Base-by-base conservation (phyloP, 2,888 invertebrate genomes). In the Lasius fuliginosus region DNA sequence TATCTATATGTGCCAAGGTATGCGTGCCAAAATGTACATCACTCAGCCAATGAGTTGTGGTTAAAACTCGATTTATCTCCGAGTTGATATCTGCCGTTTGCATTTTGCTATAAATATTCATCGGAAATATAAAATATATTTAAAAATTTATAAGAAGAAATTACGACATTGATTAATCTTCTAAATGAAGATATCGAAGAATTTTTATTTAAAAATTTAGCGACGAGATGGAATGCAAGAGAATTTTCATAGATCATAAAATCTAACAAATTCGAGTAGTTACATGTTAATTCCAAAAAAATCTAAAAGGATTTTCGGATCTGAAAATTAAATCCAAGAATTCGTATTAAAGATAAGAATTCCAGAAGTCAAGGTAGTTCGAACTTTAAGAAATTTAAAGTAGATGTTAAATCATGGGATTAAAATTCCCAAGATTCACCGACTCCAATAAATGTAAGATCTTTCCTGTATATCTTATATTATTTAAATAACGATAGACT, bases 1-100 rank as follows among this genome's bases (percentile, higher is more conserved):
- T 79, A 79, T 79, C 69, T 69, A 71, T 60, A 27, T 79, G 23
- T 79, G 71, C 12, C 79, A 79, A 79, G 79, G 69, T 33, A 18
- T 60, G 58, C 23, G 23, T 69, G 12, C 11, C 11, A 71, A 71
- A 71, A 60, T 60, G 33, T 69, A 18, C 36, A 71, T 71, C 46
- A 58, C 9, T 58, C 58, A 3, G 9, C 18, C 65, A 79, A 58
- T 68, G 15, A 68, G 23, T 30, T 30, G 4, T 11, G 12, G 0
- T 30, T 23, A 18, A 9, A 27, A 65, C 12, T 27, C n/a, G 12
- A 67, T 67, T 77, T 77, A 67, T 56, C 56, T 40, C 6, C n/a
- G 12, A 18, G 27, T 8, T 53, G 27, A 53, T 40, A 40, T 9
- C 12, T 23, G 12, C 49, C 18, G 33, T 46, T 62, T 36, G 12